Conservation (phyloP, 2,113 vertebrate species). For the Coptodon bakossiorum region DNA sequence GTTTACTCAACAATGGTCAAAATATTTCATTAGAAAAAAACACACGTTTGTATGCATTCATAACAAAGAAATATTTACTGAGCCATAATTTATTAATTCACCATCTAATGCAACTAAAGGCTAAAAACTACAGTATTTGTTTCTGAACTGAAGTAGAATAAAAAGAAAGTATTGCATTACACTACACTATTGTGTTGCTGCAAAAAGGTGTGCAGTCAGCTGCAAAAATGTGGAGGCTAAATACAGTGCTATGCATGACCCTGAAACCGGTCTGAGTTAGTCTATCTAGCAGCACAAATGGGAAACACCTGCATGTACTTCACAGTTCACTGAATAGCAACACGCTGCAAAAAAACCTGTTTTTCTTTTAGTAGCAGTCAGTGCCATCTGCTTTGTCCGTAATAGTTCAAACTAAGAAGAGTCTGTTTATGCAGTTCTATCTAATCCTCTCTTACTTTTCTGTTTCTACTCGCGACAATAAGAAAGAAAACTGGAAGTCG, state of each 20-base stretch:
- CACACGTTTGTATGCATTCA: accelerated
- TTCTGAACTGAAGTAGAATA: neutral
- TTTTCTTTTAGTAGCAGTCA: neutral
- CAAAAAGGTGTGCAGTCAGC: neutral
- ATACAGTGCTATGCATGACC: neutral
- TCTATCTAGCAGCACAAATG: neutral
- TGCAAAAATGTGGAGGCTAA: slow-evolving; percentile 28
- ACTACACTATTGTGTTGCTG: neutral
- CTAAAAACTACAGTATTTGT: neutral
- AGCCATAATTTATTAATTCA: neutral
- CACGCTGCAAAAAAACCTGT: slow-evolving; percentile 7
- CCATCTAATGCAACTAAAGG: neutral
- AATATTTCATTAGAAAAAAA: neutral
- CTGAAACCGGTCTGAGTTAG: slow-evolving; percentile 36
- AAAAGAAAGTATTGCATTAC: neutral
- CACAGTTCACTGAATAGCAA: slow-evolving; percentile 57
- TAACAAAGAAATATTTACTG: neutral
- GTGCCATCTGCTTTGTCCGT: neutral
- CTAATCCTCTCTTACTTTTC: accelerated
- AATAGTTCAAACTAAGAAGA: neutral
- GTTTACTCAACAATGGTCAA: neutral
- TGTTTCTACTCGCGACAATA: neutral
- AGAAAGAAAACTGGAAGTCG: neutral
- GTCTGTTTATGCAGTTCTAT: neutral
- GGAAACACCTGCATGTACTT: slow-evolving; percentile 72